Conservation (phyloP, 1,140 invertebrate genomes). For the Pogonomyrmex barbatus region DNA sequence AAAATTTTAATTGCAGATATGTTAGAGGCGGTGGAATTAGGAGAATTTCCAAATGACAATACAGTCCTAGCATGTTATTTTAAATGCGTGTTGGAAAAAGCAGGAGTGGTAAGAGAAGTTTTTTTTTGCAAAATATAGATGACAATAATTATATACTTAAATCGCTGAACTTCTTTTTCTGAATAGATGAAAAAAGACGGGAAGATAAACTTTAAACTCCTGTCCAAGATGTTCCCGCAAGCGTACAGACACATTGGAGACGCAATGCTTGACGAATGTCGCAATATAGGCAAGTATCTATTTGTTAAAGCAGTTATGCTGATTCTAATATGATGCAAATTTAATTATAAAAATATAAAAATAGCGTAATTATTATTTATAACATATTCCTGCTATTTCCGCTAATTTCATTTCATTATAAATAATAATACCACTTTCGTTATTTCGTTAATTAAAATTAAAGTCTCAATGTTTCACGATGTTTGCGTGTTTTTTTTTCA, state of each 20-base stretch:
- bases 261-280: conserved; percentile 77
- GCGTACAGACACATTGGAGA: conserved; percentile 67
- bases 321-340: neutral
- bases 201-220: conserved; percentile 80
- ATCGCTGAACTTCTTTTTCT: conserved; percentile 9
- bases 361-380: neutral
- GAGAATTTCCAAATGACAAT: conserved; percentile 66
- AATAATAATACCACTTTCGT: neutral
- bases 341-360: neutral
- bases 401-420: neutral
- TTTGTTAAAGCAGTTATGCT: neutral
- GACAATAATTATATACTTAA: conserved; percentile 23
- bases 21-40: conserved; percentile 60
- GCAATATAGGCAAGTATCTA: conserved; percentile 72
- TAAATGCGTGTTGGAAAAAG: conserved; percentile 81
- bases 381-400: neutral
- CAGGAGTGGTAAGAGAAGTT: conserved; percentile 64
- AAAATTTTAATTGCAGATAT: conserved; percentile 57
- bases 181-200: conserved; percentile 76
- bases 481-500: conserved; percentile 42
- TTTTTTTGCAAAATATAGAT: neutral
- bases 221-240: conserved; percentile 79
- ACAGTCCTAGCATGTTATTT: conserved; percentile 82
- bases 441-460: conserved; percentile 24
- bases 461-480: conserved; percentile 6